Evolutionary conservation across 2,797 vertebrate species (phyloP).

Genomic region (Gambusia yucatana): DNA sequence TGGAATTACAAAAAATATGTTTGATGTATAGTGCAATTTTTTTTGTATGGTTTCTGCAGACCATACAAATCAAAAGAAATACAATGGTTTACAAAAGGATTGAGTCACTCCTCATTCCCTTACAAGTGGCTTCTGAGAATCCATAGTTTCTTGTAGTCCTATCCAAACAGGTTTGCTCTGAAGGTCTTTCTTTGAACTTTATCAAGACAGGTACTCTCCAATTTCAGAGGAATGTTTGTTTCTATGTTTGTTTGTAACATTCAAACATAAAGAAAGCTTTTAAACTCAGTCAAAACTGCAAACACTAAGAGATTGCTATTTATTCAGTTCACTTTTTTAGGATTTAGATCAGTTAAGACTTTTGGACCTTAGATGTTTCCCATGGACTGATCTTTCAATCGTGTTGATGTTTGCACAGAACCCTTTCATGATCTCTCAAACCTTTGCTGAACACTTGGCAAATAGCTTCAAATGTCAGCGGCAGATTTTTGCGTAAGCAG

Average conservation of each 20-base stretch:
- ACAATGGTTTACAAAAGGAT: neutral
- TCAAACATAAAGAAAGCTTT: neutral
- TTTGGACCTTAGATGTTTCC: slow-evolving; percentile 40
- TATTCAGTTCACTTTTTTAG: slow-evolving; percentile 7
- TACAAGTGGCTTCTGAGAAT: neutral
- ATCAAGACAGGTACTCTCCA: neutral
- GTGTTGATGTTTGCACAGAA: slow-evolving; percentile 43
- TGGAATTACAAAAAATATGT: neutral
- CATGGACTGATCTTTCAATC: slow-evolving; percentile 43
- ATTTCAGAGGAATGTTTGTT: neutral
- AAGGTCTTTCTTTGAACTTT: neutral
- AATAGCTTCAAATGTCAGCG: slow-evolving; percentile 69
- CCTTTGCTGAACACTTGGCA: slow-evolving; percentile 47
- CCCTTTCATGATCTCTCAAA: slow-evolving; percentile 38
- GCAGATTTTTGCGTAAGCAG: slow-evolving; percentile 25
- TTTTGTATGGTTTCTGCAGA: neutral
- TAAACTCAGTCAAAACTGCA: neutral
- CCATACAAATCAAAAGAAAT: neutral
- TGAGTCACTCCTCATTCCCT: neutral
- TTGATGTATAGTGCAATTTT: neutral
- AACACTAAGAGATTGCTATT: neutral
- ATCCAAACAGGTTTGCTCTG: neutral
- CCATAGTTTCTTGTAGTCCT: neutral
- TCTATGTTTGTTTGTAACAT: neutral
- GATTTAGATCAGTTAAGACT: slow-evolving; percentile 22